Evolutionary conservation across 2,888 invertebrate species (phyloP), one percentile per base, ranked within the genome.

Genomic region (Oegoconia quadripuncta): DNA sequence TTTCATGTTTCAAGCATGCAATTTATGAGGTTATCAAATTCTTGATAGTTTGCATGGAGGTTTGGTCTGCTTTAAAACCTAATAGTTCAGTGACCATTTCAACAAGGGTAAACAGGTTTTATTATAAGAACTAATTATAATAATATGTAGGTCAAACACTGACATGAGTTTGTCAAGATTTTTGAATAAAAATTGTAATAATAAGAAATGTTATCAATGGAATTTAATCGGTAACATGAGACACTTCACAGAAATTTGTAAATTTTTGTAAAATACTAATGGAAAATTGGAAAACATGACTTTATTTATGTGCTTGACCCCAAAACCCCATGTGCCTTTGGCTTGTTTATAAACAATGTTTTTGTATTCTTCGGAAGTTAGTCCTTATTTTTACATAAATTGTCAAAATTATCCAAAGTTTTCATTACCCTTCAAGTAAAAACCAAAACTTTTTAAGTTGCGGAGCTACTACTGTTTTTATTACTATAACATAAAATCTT

Each of bases 341-440:
- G 26, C 16, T 37, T 48, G 49, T 49, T 45, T 44, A 48, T 48
- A 46, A 42, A 44, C 37, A 46, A 41, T 34, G 23, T 37, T 40
- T 25, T 29, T 40, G 17, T 39, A 9, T 11, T 17, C 9, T 30
- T 25, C 15, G 15, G 25, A 8, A 8, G 13, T n/a, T n/a, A n/a
- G n/a, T n/a, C n/a, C n/a, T n/a, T n/a, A n/a, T n/a, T n/a, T n/a
- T n/a, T n/a, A n/a, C n/a, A n/a, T n/a, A n/a, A n/a, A n/a, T n/a
- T n/a, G n/a, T n/a, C n/a, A n/a, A n/a, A n/a, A n/a, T n/a, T n/a
- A n/a, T n/a, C n/a, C n/a, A n/a, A n/a, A n/a, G n/a, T n/a, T n/a
- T n/a, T n/a, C n/a, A n/a, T n/a, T n/a, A n/a, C n/a, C n/a, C n/a
- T n/a, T n/a, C n/a, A n/a, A n/a, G n/a, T n/a, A n/a, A n/a, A n/a